phyloP scores from a whole-genome alignment of 2,888 invertebrate genomes.

The Drosophila buzzatii region DNA sequence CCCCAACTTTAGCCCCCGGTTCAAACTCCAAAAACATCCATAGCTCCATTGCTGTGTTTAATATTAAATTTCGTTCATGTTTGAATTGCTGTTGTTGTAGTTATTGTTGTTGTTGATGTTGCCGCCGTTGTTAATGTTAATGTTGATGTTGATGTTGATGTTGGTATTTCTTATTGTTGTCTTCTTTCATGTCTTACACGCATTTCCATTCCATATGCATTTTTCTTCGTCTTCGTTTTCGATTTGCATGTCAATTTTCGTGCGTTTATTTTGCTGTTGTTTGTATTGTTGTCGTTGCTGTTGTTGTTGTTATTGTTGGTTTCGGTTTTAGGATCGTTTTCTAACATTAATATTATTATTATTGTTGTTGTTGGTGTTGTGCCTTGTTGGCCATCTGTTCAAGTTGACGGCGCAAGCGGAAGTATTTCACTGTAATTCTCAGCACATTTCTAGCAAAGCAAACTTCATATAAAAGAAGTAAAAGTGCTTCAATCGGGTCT shows the following conservation, averaged over 20 bases:
- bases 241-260: constrained; percentile 24
- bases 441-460: background rate
- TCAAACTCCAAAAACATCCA: constrained; percentile 9
- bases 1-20: constrained; percentile 4
- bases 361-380: background rate
- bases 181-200: constrained; percentile 39
- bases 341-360: constrained; percentile 20
- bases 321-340: constrained; percentile 3
- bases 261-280: constrained; percentile 11
- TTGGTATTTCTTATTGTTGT: constrained; percentile 31
- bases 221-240: constrained; percentile 18
- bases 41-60: constrained; percentile 17
- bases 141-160: constrained; percentile 6
- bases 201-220: constrained; percentile 28
- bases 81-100: constrained; percentile 23
- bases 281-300: background rate
- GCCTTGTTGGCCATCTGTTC: constrained; percentile 20
- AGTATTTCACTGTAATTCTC: background rate
- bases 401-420: constrained; percentile 4
- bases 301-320: background rate
- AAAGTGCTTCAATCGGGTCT: background rate
- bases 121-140: constrained; percentile 22
- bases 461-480: background rate
- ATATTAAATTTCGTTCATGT: constrained; percentile 49
- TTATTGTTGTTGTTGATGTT: constrained; percentile 27